phyloP scores from a whole-genome alignment of 2,797 vertebrate species.

The Poecilia wingei region DNA sequence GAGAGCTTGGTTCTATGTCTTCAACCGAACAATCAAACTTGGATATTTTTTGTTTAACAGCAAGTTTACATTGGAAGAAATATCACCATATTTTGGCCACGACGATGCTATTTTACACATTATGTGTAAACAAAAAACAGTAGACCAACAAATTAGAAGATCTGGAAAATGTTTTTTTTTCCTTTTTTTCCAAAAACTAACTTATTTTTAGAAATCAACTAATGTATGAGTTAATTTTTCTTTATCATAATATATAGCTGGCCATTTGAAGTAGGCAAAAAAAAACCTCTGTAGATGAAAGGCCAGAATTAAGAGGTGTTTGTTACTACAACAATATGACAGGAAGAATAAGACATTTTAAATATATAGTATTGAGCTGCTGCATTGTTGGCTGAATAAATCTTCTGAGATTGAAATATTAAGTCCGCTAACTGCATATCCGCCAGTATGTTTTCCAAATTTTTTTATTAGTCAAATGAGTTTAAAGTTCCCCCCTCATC shows the following conservation, averaged over 20 bases:
- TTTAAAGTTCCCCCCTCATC: slow-evolving; percentile 62
- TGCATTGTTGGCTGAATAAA: slow-evolving; percentile 43
- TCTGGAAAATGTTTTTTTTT: no score
- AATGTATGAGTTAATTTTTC: not conserved
- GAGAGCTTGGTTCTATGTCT: no score
- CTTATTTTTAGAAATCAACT: not conserved
- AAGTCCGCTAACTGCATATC: slow-evolving; percentile 46
- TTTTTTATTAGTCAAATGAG: slow-evolving; percentile 75
- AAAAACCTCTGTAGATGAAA: not conserved
- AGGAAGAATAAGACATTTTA: slow-evolving; percentile 39
- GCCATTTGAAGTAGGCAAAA: not conserved
- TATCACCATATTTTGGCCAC: no score
- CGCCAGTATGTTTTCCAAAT: slow-evolving; percentile 24
- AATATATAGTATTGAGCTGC: slow-evolving; percentile 38
- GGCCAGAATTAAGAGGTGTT: not conserved
- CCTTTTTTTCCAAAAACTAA: no score
- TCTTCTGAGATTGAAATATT: slow-evolving; percentile 46
- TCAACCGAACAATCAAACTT: no score
- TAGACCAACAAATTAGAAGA: no score
- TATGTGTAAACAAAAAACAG: no score
- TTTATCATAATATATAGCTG: not conserved
- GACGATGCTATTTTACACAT: no score
- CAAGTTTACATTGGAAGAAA: no score
- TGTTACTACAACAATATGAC: not conserved
- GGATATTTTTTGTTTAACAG: no score